Conservation (phyloP, 2,888 invertebrate genomes). For the Villa cingulata region DNA sequence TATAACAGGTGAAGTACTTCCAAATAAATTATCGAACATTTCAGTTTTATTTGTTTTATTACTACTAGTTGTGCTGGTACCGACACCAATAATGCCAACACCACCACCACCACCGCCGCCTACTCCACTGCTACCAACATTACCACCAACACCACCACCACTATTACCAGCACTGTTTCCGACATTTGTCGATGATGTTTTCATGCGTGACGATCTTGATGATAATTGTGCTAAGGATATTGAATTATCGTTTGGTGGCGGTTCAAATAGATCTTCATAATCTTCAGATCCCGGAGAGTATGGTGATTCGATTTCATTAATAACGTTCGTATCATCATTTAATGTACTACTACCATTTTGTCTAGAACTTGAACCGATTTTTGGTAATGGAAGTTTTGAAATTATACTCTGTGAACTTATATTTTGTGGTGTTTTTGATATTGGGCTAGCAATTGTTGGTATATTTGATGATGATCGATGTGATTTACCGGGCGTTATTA, state of each 20-base stretch:
- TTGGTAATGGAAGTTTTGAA: conserved; percentile 21
- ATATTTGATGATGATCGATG: conserved; percentile 22
- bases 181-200: background rate
- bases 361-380: conserved; percentile 19
- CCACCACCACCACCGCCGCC: conserved; percentile 1
- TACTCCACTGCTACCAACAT: conserved; percentile 18
- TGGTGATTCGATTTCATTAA: conserved; percentile 64
- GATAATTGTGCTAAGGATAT: conserved; percentile 8
- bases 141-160: background rate
- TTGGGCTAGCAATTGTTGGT: conserved; percentile 32
- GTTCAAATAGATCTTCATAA: conserved; percentile 76
- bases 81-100: conserved; percentile 12
- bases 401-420: conserved; percentile 3
- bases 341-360: conserved; percentile 21
- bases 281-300: conserved; percentile 83
- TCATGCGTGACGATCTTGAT: conserved; percentile 6
- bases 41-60: conserved; percentile 26
- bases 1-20: conserved; percentile 38
- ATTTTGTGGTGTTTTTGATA: conserved; percentile 12
- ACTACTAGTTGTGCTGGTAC: too few relatives aligned
- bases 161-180: too few relatives aligned
- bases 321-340: conserved; percentile 38
- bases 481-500: conserved; percentile 18
- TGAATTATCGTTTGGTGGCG: conserved; percentile 37
- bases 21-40: conserved; percentile 52